Base-by-base conservation (phyloP, 2,888 invertebrate genomes). In the Heliconius cydno region DNA sequence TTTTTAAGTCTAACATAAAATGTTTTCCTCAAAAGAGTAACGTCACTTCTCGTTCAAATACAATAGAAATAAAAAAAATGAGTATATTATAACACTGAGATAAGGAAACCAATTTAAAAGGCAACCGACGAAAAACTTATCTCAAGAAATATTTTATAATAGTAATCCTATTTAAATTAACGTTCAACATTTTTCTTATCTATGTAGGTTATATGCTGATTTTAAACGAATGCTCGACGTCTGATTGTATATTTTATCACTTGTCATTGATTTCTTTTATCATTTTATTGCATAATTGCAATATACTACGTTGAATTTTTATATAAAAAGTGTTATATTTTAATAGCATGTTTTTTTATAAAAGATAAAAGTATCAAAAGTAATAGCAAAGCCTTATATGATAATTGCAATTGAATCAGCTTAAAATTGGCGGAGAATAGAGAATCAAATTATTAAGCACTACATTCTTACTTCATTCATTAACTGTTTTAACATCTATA, bases 201-300 rank as follows among this genome's bases (percentile, higher is more conserved):
- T 75, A 75, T 65, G 19, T 75, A 75, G 65, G 75, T 75, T 75
- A 66, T 75, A 75, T 65, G 38, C 46, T 75, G 65, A 75, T 75
- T 75, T 75, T 75, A 10, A 41, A 65, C 65, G 28, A 65, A 63
- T 75, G 22, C 65, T 22, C 57, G 65, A 46, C 41, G 75, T 46
- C 46, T 46, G 41, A 22, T 41, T 41, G 70, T 70, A 46, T 5
- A 30, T 30, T 15, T 75, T 75, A 75, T 65, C 75, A 75, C 25
- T 67, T 67, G 76, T 68, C 76, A 76, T 68, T 68, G 75, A 75
- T 68, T 76, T 67, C 30, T 68, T 76, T 67, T 67, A 67, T 63
- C 52, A 63, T 7, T 70, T 41, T 19, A 76, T 76, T 76, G 67
- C 76, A 76, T 76, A 76, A 57, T 76, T 67, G 76, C 67, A 52